phyloP scores from a whole-genome alignment of 2,888 invertebrate species.

The Eristalis intricaria region DNA sequence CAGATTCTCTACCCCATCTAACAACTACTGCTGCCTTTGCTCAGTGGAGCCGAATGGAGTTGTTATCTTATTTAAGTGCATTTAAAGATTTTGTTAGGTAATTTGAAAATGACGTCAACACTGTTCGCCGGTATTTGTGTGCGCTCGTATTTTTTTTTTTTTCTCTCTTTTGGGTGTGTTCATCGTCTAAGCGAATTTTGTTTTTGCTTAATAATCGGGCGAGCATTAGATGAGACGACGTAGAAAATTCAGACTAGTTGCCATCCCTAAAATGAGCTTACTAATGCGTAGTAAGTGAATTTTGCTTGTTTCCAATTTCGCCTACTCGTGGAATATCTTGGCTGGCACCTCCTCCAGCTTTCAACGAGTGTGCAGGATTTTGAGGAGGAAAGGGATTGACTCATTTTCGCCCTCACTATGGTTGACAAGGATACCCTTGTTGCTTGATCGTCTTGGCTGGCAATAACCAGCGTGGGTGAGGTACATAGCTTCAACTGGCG shows the following conservation, averaged over 20 bases:
- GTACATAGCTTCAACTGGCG: not conserved
- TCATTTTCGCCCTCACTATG: not conserved
- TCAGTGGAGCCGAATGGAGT: slow-evolving; percentile 15
- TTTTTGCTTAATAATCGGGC: slow-evolving; percentile 20
- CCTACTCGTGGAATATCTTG: slow-evolving; percentile 2
- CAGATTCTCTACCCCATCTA: slow-evolving; percentile 26
- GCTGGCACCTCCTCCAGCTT: not conserved
- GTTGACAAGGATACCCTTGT: not conserved
- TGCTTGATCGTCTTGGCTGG: not conserved
- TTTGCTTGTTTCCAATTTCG: not conserved
- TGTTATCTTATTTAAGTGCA: slow-evolving; percentile 48
- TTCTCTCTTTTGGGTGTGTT: slow-evolving; percentile 46
- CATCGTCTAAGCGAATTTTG: slow-evolving; percentile 26
- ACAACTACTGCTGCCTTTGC: not conserved
- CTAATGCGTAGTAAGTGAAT: slow-evolving; percentile 22
- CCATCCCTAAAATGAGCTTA: not conserved
- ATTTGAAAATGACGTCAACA: slow-evolving; percentile 65
- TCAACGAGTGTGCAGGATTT: not conserved
- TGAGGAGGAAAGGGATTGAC: not conserved
- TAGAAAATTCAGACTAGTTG: slow-evolving; percentile 6
- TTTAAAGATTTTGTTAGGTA: slow-evolving; percentile 34
- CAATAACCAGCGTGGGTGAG: not conserved
- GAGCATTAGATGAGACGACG: slow-evolving; percentile 9
- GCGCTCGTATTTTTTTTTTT: not conserved
- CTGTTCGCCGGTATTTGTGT: slow-evolving; percentile 38